Percentiles rank a stretch among this genome's conserved stretches.
Conservation (phyloP, 2,888 invertebrate genomes). For the Eugnorisma glareosa region DNA sequence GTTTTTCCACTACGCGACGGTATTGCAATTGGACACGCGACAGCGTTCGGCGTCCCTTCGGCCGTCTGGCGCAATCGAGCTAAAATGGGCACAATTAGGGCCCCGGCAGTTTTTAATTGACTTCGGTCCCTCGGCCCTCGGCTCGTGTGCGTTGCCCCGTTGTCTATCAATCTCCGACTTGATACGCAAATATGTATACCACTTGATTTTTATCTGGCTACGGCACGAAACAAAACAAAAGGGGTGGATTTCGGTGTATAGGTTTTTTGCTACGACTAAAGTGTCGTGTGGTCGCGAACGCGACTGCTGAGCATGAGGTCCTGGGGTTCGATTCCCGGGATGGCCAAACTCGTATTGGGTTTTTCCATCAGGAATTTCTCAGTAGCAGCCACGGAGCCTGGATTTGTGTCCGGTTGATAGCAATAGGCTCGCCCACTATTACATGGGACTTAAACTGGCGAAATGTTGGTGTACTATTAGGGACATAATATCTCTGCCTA, state of each 20-base stretch:
- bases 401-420: no score
- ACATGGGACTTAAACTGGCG: no score
- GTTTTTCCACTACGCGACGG: constrained; percentile 46
- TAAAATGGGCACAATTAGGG: constrained; percentile 86
- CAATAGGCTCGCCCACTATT: no score
- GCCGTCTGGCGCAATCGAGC: constrained; percentile 78
- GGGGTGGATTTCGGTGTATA: constrained; percentile 10
- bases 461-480: no score
- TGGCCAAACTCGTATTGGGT: no score
- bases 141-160: constrained; percentile 58
- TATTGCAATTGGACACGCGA: constrained; percentile 71
- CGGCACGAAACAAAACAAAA: constrained; percentile 9
- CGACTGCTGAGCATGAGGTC: no score
- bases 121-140: constrained; percentile 77
- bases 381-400: no score
- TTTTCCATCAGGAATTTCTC: no score
- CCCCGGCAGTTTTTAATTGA: constrained; percentile 84
- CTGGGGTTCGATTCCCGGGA: no score
- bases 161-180: constrained; percentile 69
- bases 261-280: neutral
- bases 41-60: constrained; percentile 65
- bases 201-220: constrained; percentile 24
- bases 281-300: no score
- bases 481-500: no score
- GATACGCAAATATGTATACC: constrained; percentile 39